Evolutionary conservation across 2,888 invertebrate species (phyloP).

Genomic region (Bembecia ichneumoniformis): DNA sequence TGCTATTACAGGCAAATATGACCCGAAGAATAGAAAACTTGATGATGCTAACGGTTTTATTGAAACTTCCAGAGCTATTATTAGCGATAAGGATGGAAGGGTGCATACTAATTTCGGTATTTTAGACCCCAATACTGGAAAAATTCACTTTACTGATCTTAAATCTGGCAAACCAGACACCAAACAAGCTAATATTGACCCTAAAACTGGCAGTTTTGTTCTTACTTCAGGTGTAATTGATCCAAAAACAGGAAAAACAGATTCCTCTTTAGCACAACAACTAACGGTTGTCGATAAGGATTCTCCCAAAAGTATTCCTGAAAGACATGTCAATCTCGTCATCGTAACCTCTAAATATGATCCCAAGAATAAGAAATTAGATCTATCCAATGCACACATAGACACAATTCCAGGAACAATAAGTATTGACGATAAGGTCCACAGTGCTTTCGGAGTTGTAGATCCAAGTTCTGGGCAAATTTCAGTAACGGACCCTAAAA

Average conservation of each 20-base stretch:
- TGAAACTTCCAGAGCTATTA: conserved; percentile 66
- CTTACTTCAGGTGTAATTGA: conserved; percentile 74
- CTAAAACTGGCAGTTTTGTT: conserved; percentile 70
- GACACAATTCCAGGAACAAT: conserved; percentile 50
- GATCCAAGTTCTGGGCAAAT: conserved; percentile 73
- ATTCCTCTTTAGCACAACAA: conserved; percentile 75
- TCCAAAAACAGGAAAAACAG: conserved; percentile 75
- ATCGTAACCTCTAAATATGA: conserved; percentile 73
- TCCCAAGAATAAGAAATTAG: conserved; percentile 64
- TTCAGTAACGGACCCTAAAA: conserved; percentile 70
- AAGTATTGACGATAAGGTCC: conserved; percentile 65
- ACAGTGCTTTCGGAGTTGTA: conserved; percentile 71
- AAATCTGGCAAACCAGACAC: conserved; percentile 75
- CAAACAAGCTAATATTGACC: conserved; percentile 72
- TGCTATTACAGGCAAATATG: conserved; percentile 73
- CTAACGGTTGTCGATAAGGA: conserved; percentile 60
- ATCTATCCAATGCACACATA: conserved; percentile 64
- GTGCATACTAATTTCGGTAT: conserved; percentile 77
- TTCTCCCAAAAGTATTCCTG: conserved; percentile 54
- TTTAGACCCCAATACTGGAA: conserved; percentile 73
- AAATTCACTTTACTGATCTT: conserved; percentile 70
- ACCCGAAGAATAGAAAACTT: conserved; percentile 72
- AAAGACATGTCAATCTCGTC: conserved; percentile 65
- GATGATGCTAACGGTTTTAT: conserved; percentile 71
- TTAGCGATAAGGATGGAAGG: conserved; percentile 80